Conservation (phyloP, 2,797 vertebrate species). For the Eupleurogrammus muticus region DNA sequence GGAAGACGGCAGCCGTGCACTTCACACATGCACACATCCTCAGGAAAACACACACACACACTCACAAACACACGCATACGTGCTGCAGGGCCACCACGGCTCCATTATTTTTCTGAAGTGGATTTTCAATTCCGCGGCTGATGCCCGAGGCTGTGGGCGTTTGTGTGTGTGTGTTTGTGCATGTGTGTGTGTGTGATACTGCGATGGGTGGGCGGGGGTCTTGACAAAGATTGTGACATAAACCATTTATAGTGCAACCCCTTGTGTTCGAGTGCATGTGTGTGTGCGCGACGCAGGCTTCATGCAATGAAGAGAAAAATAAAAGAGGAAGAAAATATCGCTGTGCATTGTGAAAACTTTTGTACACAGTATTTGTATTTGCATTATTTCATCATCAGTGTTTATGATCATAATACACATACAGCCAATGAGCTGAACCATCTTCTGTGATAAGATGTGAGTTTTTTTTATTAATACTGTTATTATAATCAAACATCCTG, state of each 20-base stretch:
- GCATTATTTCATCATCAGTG: constrained; percentile 3
- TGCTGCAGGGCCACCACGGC: constrained; percentile 53
- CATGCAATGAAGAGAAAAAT: constrained; percentile 14
- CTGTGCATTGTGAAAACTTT: neutral
- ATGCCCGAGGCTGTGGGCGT: constrained; percentile 44
- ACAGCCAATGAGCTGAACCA: neutral
- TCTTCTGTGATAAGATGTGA: neutral
- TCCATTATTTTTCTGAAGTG: constrained; percentile 74
- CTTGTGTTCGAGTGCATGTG: constrained; percentile 38
- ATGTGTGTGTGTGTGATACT: constrained; percentile 10
- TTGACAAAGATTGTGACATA: constrained; percentile 71
- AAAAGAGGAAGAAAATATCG: neutral
- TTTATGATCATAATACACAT: too few species aligned
- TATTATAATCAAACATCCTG: too few species aligned
- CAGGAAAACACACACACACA: neutral
- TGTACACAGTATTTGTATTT: neutral
- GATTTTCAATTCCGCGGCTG: constrained; percentile 68
- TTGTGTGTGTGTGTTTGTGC: constrained; percentile 28
- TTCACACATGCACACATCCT: neutral
- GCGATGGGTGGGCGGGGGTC: constrained; percentile 27
- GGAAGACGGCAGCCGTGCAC: constrained; percentile 22
- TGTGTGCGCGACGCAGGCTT: constrained; percentile 23
- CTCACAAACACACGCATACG: neutral
- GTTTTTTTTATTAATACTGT: too few species aligned
- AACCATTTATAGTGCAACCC: constrained; percentile 69